Base-by-base conservation (phyloP, 2,113 vertebrate genomes). In the Epinephelus lanceolatus region DNA sequence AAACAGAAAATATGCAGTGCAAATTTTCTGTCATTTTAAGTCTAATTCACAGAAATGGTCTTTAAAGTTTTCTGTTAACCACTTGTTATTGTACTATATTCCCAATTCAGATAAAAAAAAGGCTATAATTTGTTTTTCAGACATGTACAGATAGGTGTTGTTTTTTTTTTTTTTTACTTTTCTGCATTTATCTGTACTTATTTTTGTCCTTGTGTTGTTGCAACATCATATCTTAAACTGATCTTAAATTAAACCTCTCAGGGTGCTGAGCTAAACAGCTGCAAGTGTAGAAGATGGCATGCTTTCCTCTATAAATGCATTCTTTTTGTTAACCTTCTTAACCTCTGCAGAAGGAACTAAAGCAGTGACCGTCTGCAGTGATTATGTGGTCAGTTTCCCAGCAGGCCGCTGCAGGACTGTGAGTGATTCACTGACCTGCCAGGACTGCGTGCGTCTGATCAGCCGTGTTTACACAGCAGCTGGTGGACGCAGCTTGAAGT, bases 381-480 rank as follows among this genome's bases (percentile, higher is more conserved):
- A 86, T 19, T 81, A 83, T 88, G 85, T 63, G 83, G 62, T 25
- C 76, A 61, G 40, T 66, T 63, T 75, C 56, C 55, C 71, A 40
- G 55, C 71, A 3, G 53, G 59, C 55, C 0, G 27, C 17, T 69
- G 47, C 52, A 30, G 23, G 14, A 2, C 30, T 33, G 25, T 2
- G 57, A 18, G 65, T 60, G 84, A 80, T 0, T 78, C 78, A 80
- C 42, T 68, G 83, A 65, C 60, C 74, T 45, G 55, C 18, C 30
- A 3, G 79, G 30, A 5, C 80, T 55, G 33, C 45, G 0, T 84
- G 73, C 3, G 76, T 84, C 77, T 14, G 68, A 37, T 73, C 72
- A 27, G 80, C 18, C 5, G 8, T 87, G 83, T 82, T 85, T 81
- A 85, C 80, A 1, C 76, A 78, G 86, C 56, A 11, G 87, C 78